Percentiles rank a stretch among this genome's conserved stretches.
Evolutionary conservation across 1,140 invertebrate genomes (phyloP).

Genomic region (Diachasmimorpha longicaudata): DNA sequence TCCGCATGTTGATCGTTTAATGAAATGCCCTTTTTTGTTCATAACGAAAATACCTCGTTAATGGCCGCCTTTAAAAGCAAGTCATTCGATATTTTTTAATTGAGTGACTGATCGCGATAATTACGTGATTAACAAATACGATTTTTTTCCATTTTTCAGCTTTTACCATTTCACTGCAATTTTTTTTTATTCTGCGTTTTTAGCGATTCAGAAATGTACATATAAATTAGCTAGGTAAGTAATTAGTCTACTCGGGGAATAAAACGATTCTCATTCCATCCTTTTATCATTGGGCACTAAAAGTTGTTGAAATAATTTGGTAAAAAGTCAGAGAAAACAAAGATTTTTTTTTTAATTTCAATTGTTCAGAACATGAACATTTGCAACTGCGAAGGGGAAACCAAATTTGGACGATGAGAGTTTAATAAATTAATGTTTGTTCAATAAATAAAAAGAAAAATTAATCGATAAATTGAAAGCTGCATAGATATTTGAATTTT

Average conservation of each 20-base stretch:
- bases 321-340: neutral
- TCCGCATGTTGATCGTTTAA: no score
- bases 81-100: no score
- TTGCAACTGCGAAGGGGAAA: neutral
- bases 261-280: neutral
- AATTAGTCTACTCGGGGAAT: constrained; percentile 3
- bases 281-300: neutral
- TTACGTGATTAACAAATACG: neutral
- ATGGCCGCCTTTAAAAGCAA: no score
- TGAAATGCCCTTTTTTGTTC: no score
- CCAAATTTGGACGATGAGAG: neutral
- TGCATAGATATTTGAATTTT: no score
- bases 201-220: neutral
- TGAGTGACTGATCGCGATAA: neutral
- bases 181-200: neutral
- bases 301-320: neutral
- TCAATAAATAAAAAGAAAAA: neutral
- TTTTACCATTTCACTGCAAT: neutral
- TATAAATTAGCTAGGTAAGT: constrained; percentile 7
- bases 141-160: neutral
- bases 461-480: neutral
- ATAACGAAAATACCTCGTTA: no score
- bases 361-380: neutral
- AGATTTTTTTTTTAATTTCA: no score
- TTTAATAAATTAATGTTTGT: neutral